Evolutionary conservation across 2,888 invertebrate genomes (phyloP), one percentile per base, ranked within the genome.

Genomic region (Busseola fusca): DNA sequence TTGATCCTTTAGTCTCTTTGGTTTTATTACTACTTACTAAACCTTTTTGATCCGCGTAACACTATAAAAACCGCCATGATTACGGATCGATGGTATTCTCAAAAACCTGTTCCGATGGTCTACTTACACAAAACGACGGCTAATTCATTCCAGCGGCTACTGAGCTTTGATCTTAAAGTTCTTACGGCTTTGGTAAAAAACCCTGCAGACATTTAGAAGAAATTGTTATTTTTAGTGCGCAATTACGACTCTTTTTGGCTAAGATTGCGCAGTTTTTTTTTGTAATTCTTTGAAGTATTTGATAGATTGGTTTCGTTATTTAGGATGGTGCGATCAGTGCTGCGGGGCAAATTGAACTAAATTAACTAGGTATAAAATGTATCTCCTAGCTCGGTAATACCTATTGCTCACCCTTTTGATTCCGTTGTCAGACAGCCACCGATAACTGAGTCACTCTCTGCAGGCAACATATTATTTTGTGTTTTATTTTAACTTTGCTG

Each of bases 71-170:
- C 65, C 34, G 25, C 63, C 62, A 62, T 69, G 64, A 83, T 73
- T 76, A 72, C 50, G 25, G 62, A 81, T 83, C 81, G 65, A 72
- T 71, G 69, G 69, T 48, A 59, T 64, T 69, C 69, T 57, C 64
- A 74, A 76, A 76, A 82, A 86, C 72, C 69, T 30, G 77, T 60
- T 73, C 40, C 34, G 42, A 37, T 84, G 89, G 84, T 88, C 89
- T 89, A 86, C 90, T 88, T 90, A 84, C 85, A 81, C 80, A 72
- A 78, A 87, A 87, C 80, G 87, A 72, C 65, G 69, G 72, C 67
- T 87, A 90, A 89, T 88, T 81, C 81, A 37, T 34, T 27, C 71
- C 71, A 42, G 80, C 85, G 86, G 84, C 79, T 48, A 4, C 69
- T 74, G 42, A 62, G 69, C 78, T 87, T 84, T 81, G 81, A 85